Base-by-base conservation (phyloP, 2,888 invertebrate genomes). In the Rutpela maculata region DNA sequence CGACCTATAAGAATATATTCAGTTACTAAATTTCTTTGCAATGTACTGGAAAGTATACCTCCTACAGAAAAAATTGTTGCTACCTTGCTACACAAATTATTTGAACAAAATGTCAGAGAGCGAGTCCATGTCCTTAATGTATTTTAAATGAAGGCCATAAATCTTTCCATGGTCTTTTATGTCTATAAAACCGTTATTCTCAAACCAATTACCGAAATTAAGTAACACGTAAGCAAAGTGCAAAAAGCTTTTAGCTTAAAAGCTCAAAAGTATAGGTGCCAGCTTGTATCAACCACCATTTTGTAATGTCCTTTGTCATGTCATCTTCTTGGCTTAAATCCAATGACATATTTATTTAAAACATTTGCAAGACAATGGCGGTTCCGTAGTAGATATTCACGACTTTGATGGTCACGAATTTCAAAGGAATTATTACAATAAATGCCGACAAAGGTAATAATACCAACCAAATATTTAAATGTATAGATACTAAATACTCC, bases 161-260 rank as follows among this genome's bases (percentile, higher is more conserved):
- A 81, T 81, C 82, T 77, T 75, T 75, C 79, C 75, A 65, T 80
- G 62, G 50, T 19, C 50, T 63, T 63, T 72, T 72, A 79, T 81
- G 76, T 75, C 79, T 74, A 50, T 76, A 81, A 78, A 84, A 79
- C 86, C 76, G 79, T 80, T 83, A 83, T 81, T 81, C 82, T 76
- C 59, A 78, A 74, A 81, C 81, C 84, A 85, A 85, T 85, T 85
- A 84, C 84, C 59, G 75, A 84, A 85, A 85, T 85, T 87, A 85
- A 84, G 85, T 85, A 86, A 85, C 83, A 84, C 84, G 85, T 84
- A 85, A 80, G 83, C 83, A 84, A 86, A 87, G 86, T 85, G 83
- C 85, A 79, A 84, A 86, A 87, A 84, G 86, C 89, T 89, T 89
- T 89, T 88, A 89, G 83, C 79, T 83, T 88, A 86, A 89, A 87